Conservation (phyloP, 1,140 invertebrate species). For the Platyura marginata region DNA sequence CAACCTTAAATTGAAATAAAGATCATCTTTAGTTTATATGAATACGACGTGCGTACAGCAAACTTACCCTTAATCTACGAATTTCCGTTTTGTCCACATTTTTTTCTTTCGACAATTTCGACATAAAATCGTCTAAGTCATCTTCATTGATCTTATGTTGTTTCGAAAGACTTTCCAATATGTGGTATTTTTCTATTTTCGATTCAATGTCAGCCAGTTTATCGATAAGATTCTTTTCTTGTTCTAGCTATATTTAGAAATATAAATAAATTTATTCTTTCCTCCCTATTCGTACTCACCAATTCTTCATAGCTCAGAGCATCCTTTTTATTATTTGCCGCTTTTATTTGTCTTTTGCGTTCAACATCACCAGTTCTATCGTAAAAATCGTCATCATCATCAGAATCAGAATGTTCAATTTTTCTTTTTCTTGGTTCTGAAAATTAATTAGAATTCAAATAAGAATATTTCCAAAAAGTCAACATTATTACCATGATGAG, state of each 20-base stretch:
- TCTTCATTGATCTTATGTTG: slow-evolving; percentile 24
- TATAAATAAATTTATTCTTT: background rate
- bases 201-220: slow-evolving; percentile 39
- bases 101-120: slow-evolving; percentile 26
- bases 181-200: slow-evolving; percentile 31
- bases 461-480: slow-evolving; percentile 2
- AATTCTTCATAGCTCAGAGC: slow-evolving; percentile 59
- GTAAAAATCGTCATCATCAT: slow-evolving; percentile 92
- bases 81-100: slow-evolving; percentile 29
- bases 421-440: slow-evolving; percentile 38
- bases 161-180: slow-evolving; percentile 11
- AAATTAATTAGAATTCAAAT: background rate
- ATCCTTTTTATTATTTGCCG: slow-evolving; percentile 32
- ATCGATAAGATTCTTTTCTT: slow-evolving; percentile 37
- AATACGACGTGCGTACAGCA: background rate
- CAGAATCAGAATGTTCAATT: slow-evolving; percentile 71
- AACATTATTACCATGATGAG: too few relatives aligned
- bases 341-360: slow-evolving; percentile 55
- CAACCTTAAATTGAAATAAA: slow-evolving; percentile 24
- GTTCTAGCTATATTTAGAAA: slow-evolving; percentile 33
- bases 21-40: slow-evolving; percentile 1
- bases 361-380: slow-evolving; percentile 89
- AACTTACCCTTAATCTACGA: slow-evolving; percentile 27
- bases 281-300: slow-evolving; percentile 26
- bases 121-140: slow-evolving; percentile 58